Evolutionary conservation across 2,797 vertebrate species (phyloP).

Genomic region (Paratrypauchen microcephalus): DNA sequence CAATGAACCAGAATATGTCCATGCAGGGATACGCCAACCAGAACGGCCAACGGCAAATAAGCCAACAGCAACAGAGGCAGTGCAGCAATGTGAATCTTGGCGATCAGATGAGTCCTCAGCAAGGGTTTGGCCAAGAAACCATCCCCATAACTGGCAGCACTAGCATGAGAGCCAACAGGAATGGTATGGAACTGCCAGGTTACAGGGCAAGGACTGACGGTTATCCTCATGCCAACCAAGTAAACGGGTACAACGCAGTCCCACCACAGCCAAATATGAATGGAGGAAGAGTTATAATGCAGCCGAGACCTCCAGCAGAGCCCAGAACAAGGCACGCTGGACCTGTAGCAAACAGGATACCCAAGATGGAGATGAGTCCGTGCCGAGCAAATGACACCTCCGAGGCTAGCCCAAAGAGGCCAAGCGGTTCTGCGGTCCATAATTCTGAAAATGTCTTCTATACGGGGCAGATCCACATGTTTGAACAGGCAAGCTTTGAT

Average conservation of each 20-base stretch:
- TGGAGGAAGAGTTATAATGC: conserved; percentile 73
- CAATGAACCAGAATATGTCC: conserved; percentile 73
- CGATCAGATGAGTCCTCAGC: conserved; percentile 74
- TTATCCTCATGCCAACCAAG: conserved; percentile 75
- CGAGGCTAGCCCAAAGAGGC: conserved; percentile 83
- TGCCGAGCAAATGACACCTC: conserved; percentile 70
- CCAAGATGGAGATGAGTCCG: conserved; percentile 60
- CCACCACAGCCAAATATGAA: conserved; percentile 70
- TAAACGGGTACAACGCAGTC: conserved; percentile 70
- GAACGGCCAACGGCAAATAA: conserved; percentile 72
- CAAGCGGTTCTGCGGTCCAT: conserved; percentile 56
- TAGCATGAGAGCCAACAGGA: conserved; percentile 72
- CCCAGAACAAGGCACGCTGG: conserved; percentile 77
- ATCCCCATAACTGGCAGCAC: conserved; percentile 71
- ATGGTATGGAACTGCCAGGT: conserved; percentile 73
- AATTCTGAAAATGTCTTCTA: conserved; percentile 78
- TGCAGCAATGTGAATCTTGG: conserved; percentile 64
- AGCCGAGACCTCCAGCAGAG: conserved; percentile 85
- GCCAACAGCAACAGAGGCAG: conserved; percentile 78
- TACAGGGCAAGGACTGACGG: conserved; percentile 77
- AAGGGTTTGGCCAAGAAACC: conserved; percentile 79
- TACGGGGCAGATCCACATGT: conserved; percentile 91
- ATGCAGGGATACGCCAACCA: conserved; percentile 74
- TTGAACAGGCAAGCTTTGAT: conserved; percentile 79
- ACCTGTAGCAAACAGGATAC: conserved; percentile 72